phyloP scores from a whole-genome alignment of 2,888 invertebrate species.

The Dendrolimus pini region DNA sequence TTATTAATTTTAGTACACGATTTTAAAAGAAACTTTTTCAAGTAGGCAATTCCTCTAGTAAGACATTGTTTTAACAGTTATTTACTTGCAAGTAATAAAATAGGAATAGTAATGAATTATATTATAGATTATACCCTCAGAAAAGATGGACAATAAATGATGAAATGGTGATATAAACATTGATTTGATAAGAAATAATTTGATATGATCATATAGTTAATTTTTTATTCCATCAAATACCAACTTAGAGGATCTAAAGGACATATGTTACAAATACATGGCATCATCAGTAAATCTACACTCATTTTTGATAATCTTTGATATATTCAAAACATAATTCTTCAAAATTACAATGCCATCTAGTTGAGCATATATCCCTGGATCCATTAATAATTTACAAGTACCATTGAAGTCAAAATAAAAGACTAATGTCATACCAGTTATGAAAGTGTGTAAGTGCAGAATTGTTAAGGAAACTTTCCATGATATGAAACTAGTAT shows the following conservation, averaged over 20 bases:
- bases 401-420: constrained; percentile 2
- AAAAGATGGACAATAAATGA: constrained; percentile 19
- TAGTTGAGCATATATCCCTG: not conserved
- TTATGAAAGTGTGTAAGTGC: constrained; percentile 16
- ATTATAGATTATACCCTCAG: constrained; percentile 10
- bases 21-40: no score
- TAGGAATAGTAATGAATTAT: no score
- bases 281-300: no score
- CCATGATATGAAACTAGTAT: constrained; percentile 56
- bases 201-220: constrained; percentile 34
- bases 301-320: no score
- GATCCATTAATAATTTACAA: constrained; percentile 7
- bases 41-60: not conserved
- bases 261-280: no score
- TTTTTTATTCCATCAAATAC: not conserved
- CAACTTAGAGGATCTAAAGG: no score
- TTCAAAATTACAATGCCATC: no score
- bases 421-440: constrained; percentile 21
- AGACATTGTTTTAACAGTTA: constrained; percentile 1
- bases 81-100: not conserved
- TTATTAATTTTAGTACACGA: not conserved
- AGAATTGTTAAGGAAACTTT: constrained; percentile 41
- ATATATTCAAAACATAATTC: no score
- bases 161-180: constrained; percentile 19
- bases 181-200: constrained; percentile 32